Conservation (phyloP, 1,140 invertebrate species). For the Drosophila sp. region DNA sequence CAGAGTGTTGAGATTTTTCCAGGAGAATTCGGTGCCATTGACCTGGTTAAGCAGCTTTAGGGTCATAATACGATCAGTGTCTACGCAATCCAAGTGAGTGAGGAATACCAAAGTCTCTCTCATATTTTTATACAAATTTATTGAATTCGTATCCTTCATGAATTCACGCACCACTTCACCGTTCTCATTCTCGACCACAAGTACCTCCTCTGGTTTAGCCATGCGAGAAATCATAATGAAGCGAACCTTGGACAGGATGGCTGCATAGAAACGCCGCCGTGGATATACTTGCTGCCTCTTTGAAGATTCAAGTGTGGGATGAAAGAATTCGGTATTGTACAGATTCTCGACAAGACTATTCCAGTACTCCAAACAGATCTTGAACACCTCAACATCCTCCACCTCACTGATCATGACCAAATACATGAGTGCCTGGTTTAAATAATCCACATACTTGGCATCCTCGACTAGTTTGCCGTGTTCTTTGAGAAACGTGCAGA, state of each 20-base stretch:
- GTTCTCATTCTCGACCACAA: constrained; percentile 99
- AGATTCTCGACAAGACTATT: constrained; percentile 96
- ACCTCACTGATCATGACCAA: constrained; percentile 99
- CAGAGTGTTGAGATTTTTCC: constrained; percentile 99
- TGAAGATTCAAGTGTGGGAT: constrained; percentile 78
- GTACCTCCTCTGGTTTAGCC: constrained; percentile 99
- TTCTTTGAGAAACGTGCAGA: constrained; percentile 98
- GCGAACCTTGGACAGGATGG: constrained; percentile 95
- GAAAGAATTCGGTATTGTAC: constrained; percentile 91
- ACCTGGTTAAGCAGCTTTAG: constrained; percentile 99
- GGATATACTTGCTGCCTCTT: constrained; percentile 84
- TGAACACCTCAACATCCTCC: constrained; percentile 99
- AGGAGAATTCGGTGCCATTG: constrained; percentile 99
- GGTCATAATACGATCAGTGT: constrained; percentile 99
- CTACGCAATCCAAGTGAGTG: constrained; percentile 98
- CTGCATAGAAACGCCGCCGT: constrained; percentile 90
- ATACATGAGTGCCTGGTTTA: constrained; percentile 95
- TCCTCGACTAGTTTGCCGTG: constrained; percentile 95
- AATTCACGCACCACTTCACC: constrained; percentile 99
- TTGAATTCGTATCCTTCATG: constrained; percentile 99
- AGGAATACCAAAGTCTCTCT: constrained; percentile 99
- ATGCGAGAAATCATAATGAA: constrained; percentile 99
- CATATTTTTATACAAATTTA: constrained; percentile 99
- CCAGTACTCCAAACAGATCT: constrained; percentile 99
- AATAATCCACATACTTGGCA: constrained; percentile 88